These are phyloP conservation scores for Asteroscopus sphinx DNA, from an alignment of 2,888 invertebrate genomes.

Conservation along the genomic window DNA sequence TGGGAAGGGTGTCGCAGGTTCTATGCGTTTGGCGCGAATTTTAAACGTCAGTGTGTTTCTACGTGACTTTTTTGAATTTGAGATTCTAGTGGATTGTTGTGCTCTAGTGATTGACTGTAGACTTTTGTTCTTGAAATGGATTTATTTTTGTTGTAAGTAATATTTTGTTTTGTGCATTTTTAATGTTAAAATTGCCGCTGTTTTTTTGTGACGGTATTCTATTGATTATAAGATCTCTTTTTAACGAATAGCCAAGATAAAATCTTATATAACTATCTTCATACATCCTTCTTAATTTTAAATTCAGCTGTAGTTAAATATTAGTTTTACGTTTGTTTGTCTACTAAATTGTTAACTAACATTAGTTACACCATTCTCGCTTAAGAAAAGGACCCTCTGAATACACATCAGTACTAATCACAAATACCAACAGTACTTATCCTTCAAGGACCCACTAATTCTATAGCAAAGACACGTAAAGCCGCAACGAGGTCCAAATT, in stretches of 20 bases:
- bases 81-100: conserved; percentile 56
- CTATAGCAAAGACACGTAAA: conserved; percentile 44
- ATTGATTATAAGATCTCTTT: no score
- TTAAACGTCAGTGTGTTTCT: conserved; percentile 67
- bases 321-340: no score
- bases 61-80: conserved; percentile 61
- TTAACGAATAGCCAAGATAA: no score
- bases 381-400: neutral
- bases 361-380: neutral
- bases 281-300: no score
- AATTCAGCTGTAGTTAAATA: no score
- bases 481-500: conserved; percentile 49
- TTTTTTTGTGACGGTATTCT: neutral
- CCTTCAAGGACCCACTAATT: conserved; percentile 40
- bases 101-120: conserved; percentile 43
- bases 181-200: neutral
- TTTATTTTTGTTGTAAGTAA: conserved; percentile 49
- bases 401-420: conserved; percentile 15
- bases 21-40: conserved; percentile 75
- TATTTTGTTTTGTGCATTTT: conserved; percentile 8
- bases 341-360: no score
- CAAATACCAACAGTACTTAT: conserved; percentile 45
- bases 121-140: conserved; percentile 47
- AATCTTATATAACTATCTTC: no score
- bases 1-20: conserved; percentile 67